phyloP scores from a whole-genome alignment of 2,888 invertebrate species.

The Romanomermis culicivorax region DNA sequence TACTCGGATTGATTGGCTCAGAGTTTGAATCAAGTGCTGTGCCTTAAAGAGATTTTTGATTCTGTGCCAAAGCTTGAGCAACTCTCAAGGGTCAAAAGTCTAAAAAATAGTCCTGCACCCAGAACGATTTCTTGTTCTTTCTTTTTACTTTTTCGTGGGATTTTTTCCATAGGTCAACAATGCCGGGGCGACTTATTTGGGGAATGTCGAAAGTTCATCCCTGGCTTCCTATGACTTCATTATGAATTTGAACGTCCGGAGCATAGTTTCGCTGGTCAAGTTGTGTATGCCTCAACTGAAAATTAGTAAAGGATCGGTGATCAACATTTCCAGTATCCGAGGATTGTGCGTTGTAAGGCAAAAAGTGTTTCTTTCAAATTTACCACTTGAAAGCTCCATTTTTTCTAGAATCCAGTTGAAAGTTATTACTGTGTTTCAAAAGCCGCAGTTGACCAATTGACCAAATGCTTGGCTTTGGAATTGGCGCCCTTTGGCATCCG shows the following conservation, averaged over 20 bases:
- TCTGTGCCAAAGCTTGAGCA: too few species aligned
- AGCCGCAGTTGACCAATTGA: conserved; percentile 79
- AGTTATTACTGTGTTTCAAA: conserved; percentile 74
- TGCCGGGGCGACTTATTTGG: conserved; percentile 61
- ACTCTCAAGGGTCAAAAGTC: conserved; percentile 11
- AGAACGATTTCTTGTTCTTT: too few species aligned
- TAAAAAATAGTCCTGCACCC: too few species aligned
- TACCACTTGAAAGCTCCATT: not conserved
- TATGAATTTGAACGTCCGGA: conserved; percentile 60
- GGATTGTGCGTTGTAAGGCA: conserved; percentile 48
- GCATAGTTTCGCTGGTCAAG: conserved; percentile 40
- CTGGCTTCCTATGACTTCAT: conserved; percentile 66
- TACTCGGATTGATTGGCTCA: too few species aligned
- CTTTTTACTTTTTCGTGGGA: too few species aligned
- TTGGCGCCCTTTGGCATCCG: conserved; percentile 42
- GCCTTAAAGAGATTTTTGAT: not conserved
- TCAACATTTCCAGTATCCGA: conserved; percentile 81
- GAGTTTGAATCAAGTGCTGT: too few species aligned
- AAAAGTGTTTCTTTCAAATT: not conserved
- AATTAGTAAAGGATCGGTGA: conserved; percentile 56
- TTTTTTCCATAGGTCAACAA: conserved; percentile 48
- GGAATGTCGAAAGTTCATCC: conserved; percentile 60
- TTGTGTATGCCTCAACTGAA: conserved; percentile 64
- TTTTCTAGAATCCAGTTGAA: conserved; percentile 50
- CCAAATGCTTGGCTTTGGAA: conserved; percentile 66